Evolutionary conservation across 1,140 invertebrate genomes (phyloP).

Genomic region (Oncopodura yosiiana): DNA sequence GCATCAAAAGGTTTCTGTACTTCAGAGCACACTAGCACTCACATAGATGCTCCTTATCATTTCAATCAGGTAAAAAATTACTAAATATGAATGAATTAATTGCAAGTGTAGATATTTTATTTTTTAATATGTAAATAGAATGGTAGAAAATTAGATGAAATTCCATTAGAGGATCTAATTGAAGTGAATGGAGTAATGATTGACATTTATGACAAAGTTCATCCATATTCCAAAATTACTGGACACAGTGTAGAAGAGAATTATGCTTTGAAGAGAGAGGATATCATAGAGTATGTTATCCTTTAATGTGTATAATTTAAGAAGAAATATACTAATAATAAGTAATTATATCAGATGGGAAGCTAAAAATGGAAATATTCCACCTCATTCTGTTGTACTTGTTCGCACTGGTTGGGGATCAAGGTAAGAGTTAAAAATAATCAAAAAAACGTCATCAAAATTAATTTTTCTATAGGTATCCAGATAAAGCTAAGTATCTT

Average conservation of each 20-base stretch:
- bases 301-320: background rate
- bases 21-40: slow-evolving; percentile 18
- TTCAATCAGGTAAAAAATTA: too few relatives aligned
- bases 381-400: background rate
- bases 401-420: slow-evolving; percentile 20
- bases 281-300: slow-evolving; percentile 10
- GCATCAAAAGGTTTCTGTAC: too few relatives aligned
- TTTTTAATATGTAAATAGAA: background rate
- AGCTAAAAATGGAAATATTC: slow-evolving; percentile 6
- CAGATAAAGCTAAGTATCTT: background rate
- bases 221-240: background rate
- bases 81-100: background rate
- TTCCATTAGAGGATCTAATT: slow-evolving; percentile 7
- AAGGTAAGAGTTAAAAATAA: background rate
- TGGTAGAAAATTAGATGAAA: slow-evolving; percentile 12
- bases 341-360: slow-evolving; percentile 5
- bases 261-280: slow-evolving; percentile 4
- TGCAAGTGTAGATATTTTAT: background rate
- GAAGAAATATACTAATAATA: background rate
- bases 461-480: background rate
- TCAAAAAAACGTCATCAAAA: background rate
- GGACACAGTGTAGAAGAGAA: background rate
- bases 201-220: slow-evolving; percentile 12
- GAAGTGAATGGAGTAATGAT: slow-evolving; percentile 14
- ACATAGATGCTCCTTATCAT: slow-evolving; percentile 13